Base-by-base conservation (phyloP, 2,888 invertebrate genomes). In the Plemyria rubiginata region DNA sequence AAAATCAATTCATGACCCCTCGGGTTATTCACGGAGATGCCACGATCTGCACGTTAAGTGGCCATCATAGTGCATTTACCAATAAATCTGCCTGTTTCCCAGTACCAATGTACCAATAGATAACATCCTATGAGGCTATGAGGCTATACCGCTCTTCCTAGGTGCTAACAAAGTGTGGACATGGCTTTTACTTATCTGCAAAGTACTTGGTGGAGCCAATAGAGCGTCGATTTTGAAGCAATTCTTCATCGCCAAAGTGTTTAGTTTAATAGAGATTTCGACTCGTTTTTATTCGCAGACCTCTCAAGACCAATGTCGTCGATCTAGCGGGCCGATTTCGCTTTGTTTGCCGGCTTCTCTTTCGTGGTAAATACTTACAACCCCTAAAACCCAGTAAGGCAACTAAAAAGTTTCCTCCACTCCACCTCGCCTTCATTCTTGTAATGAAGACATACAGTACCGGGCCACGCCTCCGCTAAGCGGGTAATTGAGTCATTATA, bases 401-500 rank as follows among this genome's bases (percentile, higher is more conserved):
- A 5, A 2, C 8, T 48, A 54, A 62, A 70, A 72, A 63, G 64
- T 64, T 65, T 49, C 51, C 62, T 82, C 86, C 81, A 82, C 68
- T 77, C 62, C 68, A 68, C 41, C 15, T 45, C 59, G 65, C 60
- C 80, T 62, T 59, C 65, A 70, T 62, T 75, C 72, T 76, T 79
- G 82, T 89, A 90, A 90, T 92, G 91, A 92, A 92, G 92, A 92
- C 88, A 89, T 90, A 92, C 82, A 84, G 85, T 80, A 73, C 73
- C 65, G 74, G 58, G 76, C 85, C 87, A 81, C 92, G 91, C 92
- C 92, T 79, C 76, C 87, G 75, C 90, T 92, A 91, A 93, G 87
- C 92, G 90, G 89, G 87, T 93, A 93, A 93, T 93, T 92, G 93
- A 93, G 93, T 88, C 92, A 93, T 93, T 93, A 93, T 85, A 80